Conservation (phyloP, 2,797 vertebrate species). For the Arnoldichthys spilopterus region DNA sequence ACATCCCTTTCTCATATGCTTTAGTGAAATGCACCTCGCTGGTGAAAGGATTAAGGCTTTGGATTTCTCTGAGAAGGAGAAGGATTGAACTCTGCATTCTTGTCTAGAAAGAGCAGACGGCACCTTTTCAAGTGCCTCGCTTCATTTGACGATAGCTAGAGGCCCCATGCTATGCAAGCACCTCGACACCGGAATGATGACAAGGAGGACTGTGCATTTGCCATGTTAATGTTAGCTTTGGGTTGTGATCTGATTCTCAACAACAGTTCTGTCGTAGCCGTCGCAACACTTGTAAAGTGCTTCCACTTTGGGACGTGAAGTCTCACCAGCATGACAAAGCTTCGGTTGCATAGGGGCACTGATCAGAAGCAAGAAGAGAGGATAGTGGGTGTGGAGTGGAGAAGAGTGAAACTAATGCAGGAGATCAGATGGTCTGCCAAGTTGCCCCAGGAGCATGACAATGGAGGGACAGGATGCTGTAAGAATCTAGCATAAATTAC, state of each 20-base stretch:
- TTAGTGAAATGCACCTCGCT: slow-evolving; percentile 30
- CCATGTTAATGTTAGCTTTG: slow-evolving; percentile 20
- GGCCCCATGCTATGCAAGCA: slow-evolving; percentile 2
- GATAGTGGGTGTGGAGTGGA: not conserved
- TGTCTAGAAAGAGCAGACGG: slow-evolving; percentile 37
- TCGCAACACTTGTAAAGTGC: not conserved
- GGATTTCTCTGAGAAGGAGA: slow-evolving; percentile 44
- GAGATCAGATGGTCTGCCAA: slow-evolving; percentile 7
- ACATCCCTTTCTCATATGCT: slow-evolving; percentile 35
- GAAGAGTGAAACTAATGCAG: slow-evolving; percentile 13
- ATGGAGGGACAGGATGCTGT: not conserved
- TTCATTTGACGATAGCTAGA: slow-evolving; percentile 25
- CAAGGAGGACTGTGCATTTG: not conserved
- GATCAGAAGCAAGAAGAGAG: not conserved
- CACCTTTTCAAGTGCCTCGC: slow-evolving; percentile 30
- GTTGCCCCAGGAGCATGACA: slow-evolving; percentile 2
- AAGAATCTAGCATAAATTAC: not conserved
- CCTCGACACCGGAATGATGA: not conserved
- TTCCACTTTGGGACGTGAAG: slow-evolving; percentile 1
- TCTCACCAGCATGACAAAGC: not conserved
- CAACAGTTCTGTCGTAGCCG: not conserved
- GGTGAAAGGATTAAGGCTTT: slow-evolving; percentile 47
- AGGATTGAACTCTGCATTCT: slow-evolving; percentile 46
- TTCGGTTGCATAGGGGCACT: not conserved
- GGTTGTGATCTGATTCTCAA: slow-evolving; percentile 34